These are phyloP conservation scores for Xenopus petersii DNA, from an alignment of 2,797 vertebrate species.

Conservation along the genomic window DNA sequence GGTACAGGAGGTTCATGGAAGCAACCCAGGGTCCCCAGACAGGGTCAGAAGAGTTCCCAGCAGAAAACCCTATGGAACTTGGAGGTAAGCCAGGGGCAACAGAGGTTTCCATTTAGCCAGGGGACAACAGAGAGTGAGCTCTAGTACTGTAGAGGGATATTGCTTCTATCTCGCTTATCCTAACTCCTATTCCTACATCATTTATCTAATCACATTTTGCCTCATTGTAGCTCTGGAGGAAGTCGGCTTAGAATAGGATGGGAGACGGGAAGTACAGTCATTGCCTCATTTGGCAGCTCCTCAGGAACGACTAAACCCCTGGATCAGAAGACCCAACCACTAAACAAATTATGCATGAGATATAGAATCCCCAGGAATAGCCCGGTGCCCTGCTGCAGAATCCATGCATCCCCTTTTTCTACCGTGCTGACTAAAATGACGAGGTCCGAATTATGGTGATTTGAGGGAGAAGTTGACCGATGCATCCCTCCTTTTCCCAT, in stretches of 20 bases:
- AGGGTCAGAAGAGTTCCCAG: neutral
- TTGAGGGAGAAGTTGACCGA: constrained; percentile 53
- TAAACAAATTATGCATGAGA: constrained; percentile 94
- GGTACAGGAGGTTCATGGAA: constrained; percentile 79
- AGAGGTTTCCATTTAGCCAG: constrained; percentile 62
- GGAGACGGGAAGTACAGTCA: constrained; percentile 46
- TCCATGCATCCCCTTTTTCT: constrained; percentile 96
- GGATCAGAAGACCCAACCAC: constrained; percentile 78
- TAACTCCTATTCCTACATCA: no score
- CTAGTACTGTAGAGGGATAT: no score
- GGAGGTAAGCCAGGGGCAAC: constrained; percentile 35
- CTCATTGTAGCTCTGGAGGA: constrained; percentile 72
- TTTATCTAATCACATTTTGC: no score
- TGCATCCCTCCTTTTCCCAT: constrained; percentile 16
- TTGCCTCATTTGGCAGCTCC: constrained; percentile 28
- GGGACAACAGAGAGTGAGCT: no score
- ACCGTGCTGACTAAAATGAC: constrained; percentile 82
- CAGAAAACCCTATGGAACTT: constrained; percentile 61
- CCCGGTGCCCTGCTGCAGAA: constrained; percentile 75
- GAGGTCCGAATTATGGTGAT: constrained; percentile 93
- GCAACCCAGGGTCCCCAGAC: constrained; percentile 64
- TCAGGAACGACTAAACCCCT: constrained; percentile 57
- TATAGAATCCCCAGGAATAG: constrained; percentile 83
- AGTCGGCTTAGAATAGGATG: constrained; percentile 60
- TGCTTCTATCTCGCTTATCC: no score